A percentile compares a stretch with the other conserved stretches of the same genome.
Conservation (phyloP, 2,888 invertebrate genomes). For the Prionchulus punctatus region DNA sequence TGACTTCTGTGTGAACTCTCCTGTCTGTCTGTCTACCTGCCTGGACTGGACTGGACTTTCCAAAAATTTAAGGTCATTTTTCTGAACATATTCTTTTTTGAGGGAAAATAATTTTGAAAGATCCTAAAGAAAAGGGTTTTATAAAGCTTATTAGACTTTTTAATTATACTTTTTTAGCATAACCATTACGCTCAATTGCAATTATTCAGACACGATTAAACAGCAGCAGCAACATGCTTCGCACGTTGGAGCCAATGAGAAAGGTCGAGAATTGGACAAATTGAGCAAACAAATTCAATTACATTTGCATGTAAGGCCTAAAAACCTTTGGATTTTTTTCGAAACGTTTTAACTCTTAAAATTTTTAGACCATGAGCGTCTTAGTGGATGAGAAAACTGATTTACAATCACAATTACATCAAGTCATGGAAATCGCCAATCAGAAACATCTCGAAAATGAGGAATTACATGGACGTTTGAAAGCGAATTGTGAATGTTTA, state of each 20-base stretch:
- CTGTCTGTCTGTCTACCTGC: too few species aligned
- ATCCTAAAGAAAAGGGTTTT: too few species aligned
- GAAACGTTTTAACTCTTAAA: conserved; percentile 25
- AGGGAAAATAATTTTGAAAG: not conserved
- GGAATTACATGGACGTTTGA: not conserved
- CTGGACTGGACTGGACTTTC: too few species aligned
- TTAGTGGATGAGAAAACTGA: conserved; percentile 73
- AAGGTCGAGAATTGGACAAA: not conserved
- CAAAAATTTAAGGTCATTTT: too few species aligned
- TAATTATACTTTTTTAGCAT: conserved; percentile 20
- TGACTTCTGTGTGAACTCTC: too few species aligned
- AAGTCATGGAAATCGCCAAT: conserved; percentile 30
- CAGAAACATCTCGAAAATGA: conserved; percentile 18
- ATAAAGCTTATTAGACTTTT: too few species aligned
- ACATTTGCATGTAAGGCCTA: not conserved
- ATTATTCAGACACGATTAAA: not conserved
- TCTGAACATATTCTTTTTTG: not conserved
- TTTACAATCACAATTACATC: conserved; percentile 47
- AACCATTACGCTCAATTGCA: conserved; percentile 18
- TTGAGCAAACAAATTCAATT: not conserved
- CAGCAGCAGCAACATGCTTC: not conserved
- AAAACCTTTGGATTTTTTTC: too few species aligned
- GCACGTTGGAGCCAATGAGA: not conserved
- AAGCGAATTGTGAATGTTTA: not conserved
- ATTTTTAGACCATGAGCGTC: conserved; percentile 61